Conservation (phyloP, 2,888 invertebrate genomes). For the Trichogramma evanescens region DNA sequence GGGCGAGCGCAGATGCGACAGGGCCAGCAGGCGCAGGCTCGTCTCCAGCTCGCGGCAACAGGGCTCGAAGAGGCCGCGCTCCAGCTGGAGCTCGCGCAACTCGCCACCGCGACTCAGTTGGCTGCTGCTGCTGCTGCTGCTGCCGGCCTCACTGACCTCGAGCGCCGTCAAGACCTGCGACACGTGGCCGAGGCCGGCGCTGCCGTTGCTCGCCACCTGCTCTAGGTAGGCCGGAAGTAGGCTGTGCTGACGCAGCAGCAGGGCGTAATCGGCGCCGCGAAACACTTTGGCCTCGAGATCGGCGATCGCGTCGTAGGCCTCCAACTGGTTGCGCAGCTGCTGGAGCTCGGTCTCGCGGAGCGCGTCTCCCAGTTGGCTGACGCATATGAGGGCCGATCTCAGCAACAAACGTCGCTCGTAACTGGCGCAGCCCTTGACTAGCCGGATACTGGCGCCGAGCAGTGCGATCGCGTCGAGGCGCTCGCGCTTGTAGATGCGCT, state of each 20-base stretch:
- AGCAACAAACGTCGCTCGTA: constrained; percentile 60
- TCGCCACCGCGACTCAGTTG: constrained; percentile 21
- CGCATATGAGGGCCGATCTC: constrained; percentile 62
- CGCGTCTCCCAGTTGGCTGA: constrained; percentile 43
- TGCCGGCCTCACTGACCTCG: constrained; percentile 19
- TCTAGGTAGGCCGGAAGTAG: constrained; percentile 42
- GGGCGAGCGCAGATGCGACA: constrained; percentile 73
- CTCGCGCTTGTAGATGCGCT: constrained; percentile 38
- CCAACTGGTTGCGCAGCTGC: constrained; percentile 54
- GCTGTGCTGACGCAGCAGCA: constrained; percentile 40
- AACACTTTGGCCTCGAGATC: constrained; percentile 33
- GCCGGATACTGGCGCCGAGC: constrained; percentile 36
- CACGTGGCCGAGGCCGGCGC: constrained; percentile 35
- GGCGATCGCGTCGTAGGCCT: constrained; percentile 38
- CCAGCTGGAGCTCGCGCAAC: constrained; percentile 47
- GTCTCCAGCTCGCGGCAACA: constrained; percentile 86
- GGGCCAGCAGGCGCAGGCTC: constrained; percentile 84
- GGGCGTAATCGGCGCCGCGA: constrained; percentile 39
- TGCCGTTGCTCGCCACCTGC: constrained; percentile 32
- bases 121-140: constrained; percentile 29
- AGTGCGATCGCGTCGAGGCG: constrained; percentile 39
- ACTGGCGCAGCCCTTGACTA: constrained; percentile 51
- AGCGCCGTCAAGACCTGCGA: constrained; percentile 39
- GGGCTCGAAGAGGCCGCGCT: constrained; percentile 57
- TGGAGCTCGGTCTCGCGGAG: constrained; percentile 45